Percentiles rank a stretch among this genome's conserved stretches.
These are phyloP conservation scores for Trachymyrmex cornetzi DNA, from an alignment of 1,140 invertebrate species.

Conservation along the genomic window DNA sequence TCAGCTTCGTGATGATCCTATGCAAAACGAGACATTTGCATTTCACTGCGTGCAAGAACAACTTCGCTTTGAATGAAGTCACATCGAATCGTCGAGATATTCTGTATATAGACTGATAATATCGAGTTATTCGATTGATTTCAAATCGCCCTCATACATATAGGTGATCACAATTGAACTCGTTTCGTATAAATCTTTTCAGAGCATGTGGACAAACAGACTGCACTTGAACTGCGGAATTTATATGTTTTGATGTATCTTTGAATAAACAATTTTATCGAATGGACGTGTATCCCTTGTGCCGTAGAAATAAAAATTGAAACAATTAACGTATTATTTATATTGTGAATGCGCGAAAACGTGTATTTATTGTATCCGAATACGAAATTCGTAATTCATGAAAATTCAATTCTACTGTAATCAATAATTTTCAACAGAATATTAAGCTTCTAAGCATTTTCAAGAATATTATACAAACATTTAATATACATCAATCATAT, in stretches of 20 bases:
- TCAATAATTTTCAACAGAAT: not conserved
- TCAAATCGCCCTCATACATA: conserved; percentile 26
- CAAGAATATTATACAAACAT: not conserved
- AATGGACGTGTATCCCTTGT: not conserved
- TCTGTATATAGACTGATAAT: conserved; percentile 21
- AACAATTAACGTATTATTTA: conserved; percentile 37
- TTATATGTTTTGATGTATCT: conserved; percentile 25
- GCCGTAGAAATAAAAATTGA: not conserved
- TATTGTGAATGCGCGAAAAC: not conserved
- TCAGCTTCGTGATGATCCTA: not conserved
- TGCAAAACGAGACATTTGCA: conserved; percentile 26
- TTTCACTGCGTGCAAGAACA: conserved; percentile 27
- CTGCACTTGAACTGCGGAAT: conserved; percentile 20
- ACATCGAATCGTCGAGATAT: not conserved
- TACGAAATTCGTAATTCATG: not conserved
- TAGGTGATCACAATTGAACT: conserved; percentile 20
- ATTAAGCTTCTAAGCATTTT: not conserved
- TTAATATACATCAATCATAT: not conserved
- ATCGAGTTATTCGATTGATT: conserved; percentile 44
- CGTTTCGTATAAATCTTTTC: conserved; percentile 29
- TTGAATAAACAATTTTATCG: conserved; percentile 9
- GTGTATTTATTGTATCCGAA: not conserved
- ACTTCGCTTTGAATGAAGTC: conserved; percentile 29
- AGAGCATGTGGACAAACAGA: not conserved
- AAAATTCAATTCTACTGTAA: not conserved